Percentiles rank a stretch among this genome's conserved stretches.
Conservation (phyloP, 2,113 vertebrate species). For the Vombatus ursinus region DNA sequence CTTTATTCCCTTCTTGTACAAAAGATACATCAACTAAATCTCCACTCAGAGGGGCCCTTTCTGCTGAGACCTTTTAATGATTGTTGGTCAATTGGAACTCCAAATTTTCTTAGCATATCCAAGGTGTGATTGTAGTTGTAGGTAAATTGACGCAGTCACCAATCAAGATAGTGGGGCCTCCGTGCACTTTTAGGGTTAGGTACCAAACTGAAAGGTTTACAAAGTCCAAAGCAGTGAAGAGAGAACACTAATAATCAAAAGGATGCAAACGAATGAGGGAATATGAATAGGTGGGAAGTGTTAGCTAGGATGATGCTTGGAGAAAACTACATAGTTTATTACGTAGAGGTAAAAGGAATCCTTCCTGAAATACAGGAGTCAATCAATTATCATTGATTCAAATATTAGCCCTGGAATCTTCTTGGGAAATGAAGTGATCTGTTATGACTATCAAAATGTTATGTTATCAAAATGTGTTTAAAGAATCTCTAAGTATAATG, state of each 20-base stretch:
- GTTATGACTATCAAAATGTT: too few species aligned
- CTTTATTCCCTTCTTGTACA: slow-evolving; percentile 28
- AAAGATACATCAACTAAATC: slow-evolving; percentile 30
- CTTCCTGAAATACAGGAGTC: neutral
- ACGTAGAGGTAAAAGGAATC: neutral
- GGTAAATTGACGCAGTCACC: neutral
- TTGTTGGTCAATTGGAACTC: neutral
- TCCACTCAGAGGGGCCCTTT: neutral
- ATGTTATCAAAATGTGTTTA: neutral
- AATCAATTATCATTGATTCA: neutral
- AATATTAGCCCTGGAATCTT: neutral
- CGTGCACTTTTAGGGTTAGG: neutral
- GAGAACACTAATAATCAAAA: neutral
- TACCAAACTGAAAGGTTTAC: neutral
- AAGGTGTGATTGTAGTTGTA: neutral
- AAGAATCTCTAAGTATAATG: neutral
- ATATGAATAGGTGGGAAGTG: neutral
- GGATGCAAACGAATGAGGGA: neutral
- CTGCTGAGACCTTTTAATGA: neutral
- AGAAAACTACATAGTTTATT: neutral
- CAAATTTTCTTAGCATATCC: neutral
- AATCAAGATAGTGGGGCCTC: neutral
- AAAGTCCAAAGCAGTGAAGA: neutral
- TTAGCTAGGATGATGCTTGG: neutral
- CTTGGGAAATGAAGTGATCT: neutral